Conservation (phyloP, 2,797 vertebrate genomes). For the Gobionotothen gibberifrons region DNA sequence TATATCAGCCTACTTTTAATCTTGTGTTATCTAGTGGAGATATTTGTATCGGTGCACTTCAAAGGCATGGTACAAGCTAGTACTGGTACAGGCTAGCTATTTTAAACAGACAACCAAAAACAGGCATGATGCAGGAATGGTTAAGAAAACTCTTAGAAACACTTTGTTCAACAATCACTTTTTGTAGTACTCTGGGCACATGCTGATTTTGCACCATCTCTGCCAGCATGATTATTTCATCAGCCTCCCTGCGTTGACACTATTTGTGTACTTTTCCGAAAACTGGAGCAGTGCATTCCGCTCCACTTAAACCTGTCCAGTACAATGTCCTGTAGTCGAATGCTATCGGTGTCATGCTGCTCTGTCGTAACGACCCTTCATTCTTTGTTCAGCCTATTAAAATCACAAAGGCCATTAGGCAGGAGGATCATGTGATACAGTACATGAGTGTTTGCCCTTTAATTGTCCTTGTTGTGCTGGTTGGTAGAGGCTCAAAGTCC, state of each 20-base stretch:
- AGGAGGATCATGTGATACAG: constrained; percentile 13
- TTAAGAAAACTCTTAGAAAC: constrained; percentile 11
- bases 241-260: constrained; percentile 53
- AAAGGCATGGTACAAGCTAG: background rate
- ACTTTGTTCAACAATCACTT: constrained; percentile 17
- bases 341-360: constrained; percentile 54
- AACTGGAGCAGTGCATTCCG: constrained; percentile 79
- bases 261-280: constrained; percentile 38
- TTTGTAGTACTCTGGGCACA: background rate
- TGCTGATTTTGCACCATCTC: constrained; percentile 43
- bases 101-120: background rate
- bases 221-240: constrained; percentile 53
- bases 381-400: constrained; percentile 46
- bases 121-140: background rate
- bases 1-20: background rate
- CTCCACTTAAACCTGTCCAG: constrained; percentile 78
- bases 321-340: constrained; percentile 50
- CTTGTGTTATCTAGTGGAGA: background rate
- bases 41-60: background rate
- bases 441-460: constrained; percentile 28
- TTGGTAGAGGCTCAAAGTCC: constrained; percentile 21
- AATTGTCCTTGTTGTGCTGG: constrained; percentile 18
- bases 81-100: background rate
- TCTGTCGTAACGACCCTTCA: constrained; percentile 28
- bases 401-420: constrained; percentile 43